A percentile compares a stretch with the other conserved stretches of the same genome.
Conservation (phyloP, 2,888 invertebrate species). For the Pseudolycoriella hygida region DNA sequence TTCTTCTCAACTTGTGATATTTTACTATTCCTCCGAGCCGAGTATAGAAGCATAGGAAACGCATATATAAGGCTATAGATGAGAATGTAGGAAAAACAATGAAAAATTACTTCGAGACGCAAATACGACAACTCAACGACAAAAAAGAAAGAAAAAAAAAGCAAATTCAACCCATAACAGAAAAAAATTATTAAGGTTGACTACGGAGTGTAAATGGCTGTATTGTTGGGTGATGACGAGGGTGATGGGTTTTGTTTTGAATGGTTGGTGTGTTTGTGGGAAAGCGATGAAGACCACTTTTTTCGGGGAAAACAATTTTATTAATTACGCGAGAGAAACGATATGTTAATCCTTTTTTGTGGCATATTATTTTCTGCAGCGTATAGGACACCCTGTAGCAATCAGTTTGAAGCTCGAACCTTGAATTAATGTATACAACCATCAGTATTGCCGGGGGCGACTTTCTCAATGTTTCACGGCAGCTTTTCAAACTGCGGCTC, state of each 20-base stretch:
- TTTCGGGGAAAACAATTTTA: background rate
- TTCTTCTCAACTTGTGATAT: no score
- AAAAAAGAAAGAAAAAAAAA: background rate
- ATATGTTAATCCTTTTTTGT: conserved; percentile 4
- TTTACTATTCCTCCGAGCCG: no score
- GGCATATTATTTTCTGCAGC: background rate
- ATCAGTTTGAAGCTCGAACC: background rate
- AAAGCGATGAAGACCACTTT: background rate
- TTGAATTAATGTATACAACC: background rate
- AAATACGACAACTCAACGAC: conserved; percentile 4
- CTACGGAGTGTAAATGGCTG: background rate
- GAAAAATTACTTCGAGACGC: conserved; percentile 4
- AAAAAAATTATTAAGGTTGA: background rate
- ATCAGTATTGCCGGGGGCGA: background rate
- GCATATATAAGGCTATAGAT: background rate
- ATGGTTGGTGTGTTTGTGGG: background rate
- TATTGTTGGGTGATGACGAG: background rate
- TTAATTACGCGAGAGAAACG: conserved; percentile 3
- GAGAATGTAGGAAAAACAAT: background rate
- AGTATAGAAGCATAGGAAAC: no score
- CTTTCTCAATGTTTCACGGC: background rate
- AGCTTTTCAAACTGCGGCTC: background rate
- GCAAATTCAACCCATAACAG: background rate
- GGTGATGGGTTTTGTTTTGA: background rate
- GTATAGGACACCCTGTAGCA: conserved; percentile 1